These are phyloP conservation scores for Zaprionus camerounensis DNA, from an alignment of 1,140 invertebrate genomes.

Conservation along the genomic window DNA sequence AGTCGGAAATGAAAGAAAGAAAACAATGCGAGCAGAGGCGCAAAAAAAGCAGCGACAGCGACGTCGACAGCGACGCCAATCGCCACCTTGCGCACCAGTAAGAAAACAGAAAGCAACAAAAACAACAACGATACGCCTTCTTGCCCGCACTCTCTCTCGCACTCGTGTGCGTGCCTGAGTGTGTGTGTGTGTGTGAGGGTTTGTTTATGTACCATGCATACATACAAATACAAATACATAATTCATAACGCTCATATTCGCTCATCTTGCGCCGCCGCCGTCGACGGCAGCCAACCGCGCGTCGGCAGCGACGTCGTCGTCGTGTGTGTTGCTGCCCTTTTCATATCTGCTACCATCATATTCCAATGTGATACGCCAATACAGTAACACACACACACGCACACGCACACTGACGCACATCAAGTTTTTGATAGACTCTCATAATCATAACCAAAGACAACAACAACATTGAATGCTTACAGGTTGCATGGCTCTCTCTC, in stretches of 20 bases:
- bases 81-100: slow-evolving; percentile 80
- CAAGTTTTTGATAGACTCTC: slow-evolving; percentile 82
- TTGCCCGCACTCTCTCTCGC: slow-evolving; percentile 18
- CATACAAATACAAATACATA: slow-evolving; percentile 61
- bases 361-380: slow-evolving; percentile 62
- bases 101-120: slow-evolving; percentile 56
- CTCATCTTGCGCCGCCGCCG: slow-evolving; percentile 62
- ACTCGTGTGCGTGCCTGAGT: not conserved
- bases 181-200: slow-evolving; percentile 45
- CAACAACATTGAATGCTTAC: slow-evolving; percentile 70
- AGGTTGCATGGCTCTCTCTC: slow-evolving; percentile 62
- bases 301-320: slow-evolving; percentile 31
- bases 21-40: slow-evolving; percentile 26
- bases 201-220: slow-evolving; percentile 68
- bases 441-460: slow-evolving; percentile 83
- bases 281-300: slow-evolving; percentile 48
- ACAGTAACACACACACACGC: slow-evolving; percentile 36
- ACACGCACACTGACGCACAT: slow-evolving; percentile 29
- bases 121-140: slow-evolving; percentile 38
- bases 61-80: slow-evolving; percentile 38
- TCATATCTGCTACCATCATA: slow-evolving; percentile 83
- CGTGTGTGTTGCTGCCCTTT: slow-evolving; percentile 66
- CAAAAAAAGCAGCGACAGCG: slow-evolving; percentile 33
- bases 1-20: slow-evolving; percentile 39
- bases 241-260: slow-evolving; percentile 83